phyloP scores from a whole-genome alignment of 2,888 invertebrate genomes.

The Ophraella communa region DNA sequence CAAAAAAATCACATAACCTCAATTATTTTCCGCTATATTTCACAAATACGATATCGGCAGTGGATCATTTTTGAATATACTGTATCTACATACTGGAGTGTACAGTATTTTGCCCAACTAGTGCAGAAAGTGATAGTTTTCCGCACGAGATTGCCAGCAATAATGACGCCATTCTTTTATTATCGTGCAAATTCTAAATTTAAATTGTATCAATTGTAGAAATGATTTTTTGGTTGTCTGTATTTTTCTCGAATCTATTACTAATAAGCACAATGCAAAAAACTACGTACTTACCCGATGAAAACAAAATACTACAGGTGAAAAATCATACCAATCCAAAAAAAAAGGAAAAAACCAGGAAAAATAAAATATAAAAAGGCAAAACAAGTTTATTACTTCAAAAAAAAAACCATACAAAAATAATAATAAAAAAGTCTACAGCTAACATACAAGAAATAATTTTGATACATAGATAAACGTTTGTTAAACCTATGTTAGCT shows the following conservation, averaged over 20 bases:
- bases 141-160: too few species aligned
- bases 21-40: too few species aligned
- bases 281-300: constrained; percentile 18
- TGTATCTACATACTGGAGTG: too few species aligned
- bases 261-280: constrained; percentile 16
- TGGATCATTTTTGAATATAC: too few species aligned
- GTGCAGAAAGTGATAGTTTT: too few species aligned
- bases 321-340: constrained; percentile 8
- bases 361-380: constrained; percentile 20
- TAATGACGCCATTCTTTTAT: too few species aligned
- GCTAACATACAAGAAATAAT: constrained; percentile 17
- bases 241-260: background rate
- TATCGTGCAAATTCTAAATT: background rate
- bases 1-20: too few species aligned
- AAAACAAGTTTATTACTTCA: constrained; percentile 21
- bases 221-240: background rate
- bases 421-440: constrained; percentile 31
- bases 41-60: too few species aligned
- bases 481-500: too few species aligned
- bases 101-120: too few species aligned
- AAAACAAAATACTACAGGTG: background rate
- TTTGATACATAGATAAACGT: too few species aligned
- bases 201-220: background rate
- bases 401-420: constrained; percentile 20
- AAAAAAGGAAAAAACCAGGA: constrained; percentile 7